Conservation (phyloP, 2,113 vertebrate genomes). For the Clarias batrachus region DNA sequence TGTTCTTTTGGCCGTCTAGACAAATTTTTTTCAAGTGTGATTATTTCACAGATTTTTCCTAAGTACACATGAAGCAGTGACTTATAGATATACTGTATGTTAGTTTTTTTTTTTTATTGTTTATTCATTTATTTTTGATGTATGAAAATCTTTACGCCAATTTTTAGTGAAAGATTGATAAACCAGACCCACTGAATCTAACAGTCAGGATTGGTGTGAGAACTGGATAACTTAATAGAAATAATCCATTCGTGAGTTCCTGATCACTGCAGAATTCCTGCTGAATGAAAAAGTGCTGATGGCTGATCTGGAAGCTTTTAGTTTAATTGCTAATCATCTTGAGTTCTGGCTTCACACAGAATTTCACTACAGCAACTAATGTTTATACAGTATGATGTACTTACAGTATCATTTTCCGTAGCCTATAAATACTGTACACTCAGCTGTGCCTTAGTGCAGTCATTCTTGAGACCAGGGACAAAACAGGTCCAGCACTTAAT, state of each 20-base stretch:
- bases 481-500: too few relatives aligned
- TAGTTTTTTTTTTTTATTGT: background rate
- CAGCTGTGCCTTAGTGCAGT: background rate
- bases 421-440: background rate
- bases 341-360: background rate
- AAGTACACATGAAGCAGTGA: background rate
- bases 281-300: background rate
- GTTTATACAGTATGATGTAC: background rate
- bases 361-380: background rate
- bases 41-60: background rate
- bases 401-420: background rate
- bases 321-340: background rate
- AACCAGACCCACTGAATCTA: background rate
- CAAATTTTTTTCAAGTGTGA: background rate
- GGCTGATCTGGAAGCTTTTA: background rate
- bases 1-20: background rate
- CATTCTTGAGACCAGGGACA: too few relatives aligned
- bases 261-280: background rate
- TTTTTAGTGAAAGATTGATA: background rate
- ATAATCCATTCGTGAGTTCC: background rate
- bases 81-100: background rate
- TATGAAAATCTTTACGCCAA: background rate
- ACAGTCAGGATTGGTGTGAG: background rate
- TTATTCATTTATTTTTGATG: background rate
- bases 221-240: background rate